Percentiles rank a stretch among this genome's conserved stretches.
Conservation (phyloP, 2,888 invertebrate genomes). For the Dermolepida albohirtum region DNA sequence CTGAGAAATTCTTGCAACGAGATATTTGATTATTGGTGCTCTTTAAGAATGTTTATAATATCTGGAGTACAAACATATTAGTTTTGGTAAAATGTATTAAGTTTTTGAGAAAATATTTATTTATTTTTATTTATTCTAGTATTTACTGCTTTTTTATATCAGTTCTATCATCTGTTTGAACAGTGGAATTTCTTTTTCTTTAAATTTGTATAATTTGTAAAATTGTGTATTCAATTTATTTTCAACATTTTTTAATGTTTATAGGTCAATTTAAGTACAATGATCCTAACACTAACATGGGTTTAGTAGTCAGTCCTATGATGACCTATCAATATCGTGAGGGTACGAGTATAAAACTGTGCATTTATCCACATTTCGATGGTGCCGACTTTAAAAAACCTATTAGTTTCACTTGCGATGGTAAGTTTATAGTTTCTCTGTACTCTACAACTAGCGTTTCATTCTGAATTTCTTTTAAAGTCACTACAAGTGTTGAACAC, state of each 20-base stretch:
- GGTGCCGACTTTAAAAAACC: slow-evolving; percentile 68
- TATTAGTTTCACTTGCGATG: slow-evolving; percentile 92
- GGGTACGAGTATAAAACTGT: slow-evolving; percentile 89
- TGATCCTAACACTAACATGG: slow-evolving; percentile 85
- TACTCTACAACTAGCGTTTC: slow-evolving; percentile 26
- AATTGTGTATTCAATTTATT: too few species aligned
- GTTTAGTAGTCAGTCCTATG: slow-evolving; percentile 89
- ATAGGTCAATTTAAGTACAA: slow-evolving; percentile 79
- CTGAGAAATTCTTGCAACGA: too few species aligned
- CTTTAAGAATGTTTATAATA: too few species aligned
- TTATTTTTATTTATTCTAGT: too few species aligned
- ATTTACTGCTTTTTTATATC: too few species aligned
- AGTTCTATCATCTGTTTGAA: too few species aligned
- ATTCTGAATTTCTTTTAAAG: slow-evolving; percentile 67
- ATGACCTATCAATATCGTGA: slow-evolving; percentile 82
- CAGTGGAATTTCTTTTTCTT: too few species aligned
- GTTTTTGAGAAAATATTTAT: too few species aligned
- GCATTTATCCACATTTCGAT: slow-evolving; percentile 76
- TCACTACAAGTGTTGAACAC: slow-evolving; percentile 87
- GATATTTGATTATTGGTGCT: too few species aligned
- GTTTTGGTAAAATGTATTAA: too few species aligned
- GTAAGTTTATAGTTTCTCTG: slow-evolving; percentile 67
- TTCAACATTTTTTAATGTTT: slow-evolving; percentile 47
- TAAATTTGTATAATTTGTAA: too few species aligned
- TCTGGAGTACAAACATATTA: too few species aligned